A percentile compares a stretch with the other conserved stretches of the same genome.
phyloP scores from a whole-genome alignment of 2,888 invertebrate genomes.

The Polyommatus iphigenia region DNA sequence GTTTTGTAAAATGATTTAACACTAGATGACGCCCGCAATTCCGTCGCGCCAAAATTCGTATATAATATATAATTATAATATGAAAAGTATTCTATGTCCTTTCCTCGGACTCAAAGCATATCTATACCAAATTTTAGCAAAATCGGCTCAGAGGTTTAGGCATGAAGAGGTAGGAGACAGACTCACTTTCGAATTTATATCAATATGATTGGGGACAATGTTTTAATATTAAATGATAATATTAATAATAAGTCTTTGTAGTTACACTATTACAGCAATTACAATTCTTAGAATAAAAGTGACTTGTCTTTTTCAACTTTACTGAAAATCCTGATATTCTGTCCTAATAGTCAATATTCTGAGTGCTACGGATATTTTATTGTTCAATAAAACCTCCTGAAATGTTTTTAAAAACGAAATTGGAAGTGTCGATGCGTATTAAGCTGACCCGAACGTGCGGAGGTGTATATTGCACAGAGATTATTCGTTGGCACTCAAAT shows the following conservation, averaged over 20 bases:
- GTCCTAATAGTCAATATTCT: background rate
- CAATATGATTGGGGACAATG: background rate
- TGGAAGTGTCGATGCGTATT: background rate
- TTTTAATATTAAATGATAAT: background rate
- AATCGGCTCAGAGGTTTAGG: too few relatives aligned
- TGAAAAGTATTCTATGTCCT: too few relatives aligned
- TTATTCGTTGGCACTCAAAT: background rate
- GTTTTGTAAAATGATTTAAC: too few relatives aligned
- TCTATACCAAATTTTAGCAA: too few relatives aligned
- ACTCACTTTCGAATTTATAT: too few relatives aligned
- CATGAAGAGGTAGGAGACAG: too few relatives aligned
- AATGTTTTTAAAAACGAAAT: slow-evolving; percentile 14
- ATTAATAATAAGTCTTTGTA: too few relatives aligned
- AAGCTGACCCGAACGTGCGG: background rate
- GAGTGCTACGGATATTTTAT: background rate
- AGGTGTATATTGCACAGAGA: background rate
- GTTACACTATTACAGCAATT: background rate
- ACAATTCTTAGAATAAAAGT: background rate
- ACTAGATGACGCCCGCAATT: too few relatives aligned
- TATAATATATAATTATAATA: too few relatives aligned
- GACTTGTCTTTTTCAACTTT: background rate
- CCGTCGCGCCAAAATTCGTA: too few relatives aligned
- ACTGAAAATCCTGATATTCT: background rate
- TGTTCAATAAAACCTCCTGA: background rate
- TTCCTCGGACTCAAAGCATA: too few relatives aligned